A percentile compares a stretch with the other conserved stretches of the same genome.
phyloP scores from a whole-genome alignment of 2,113 vertebrate genomes.

The Diadophis punctatus region DNA sequence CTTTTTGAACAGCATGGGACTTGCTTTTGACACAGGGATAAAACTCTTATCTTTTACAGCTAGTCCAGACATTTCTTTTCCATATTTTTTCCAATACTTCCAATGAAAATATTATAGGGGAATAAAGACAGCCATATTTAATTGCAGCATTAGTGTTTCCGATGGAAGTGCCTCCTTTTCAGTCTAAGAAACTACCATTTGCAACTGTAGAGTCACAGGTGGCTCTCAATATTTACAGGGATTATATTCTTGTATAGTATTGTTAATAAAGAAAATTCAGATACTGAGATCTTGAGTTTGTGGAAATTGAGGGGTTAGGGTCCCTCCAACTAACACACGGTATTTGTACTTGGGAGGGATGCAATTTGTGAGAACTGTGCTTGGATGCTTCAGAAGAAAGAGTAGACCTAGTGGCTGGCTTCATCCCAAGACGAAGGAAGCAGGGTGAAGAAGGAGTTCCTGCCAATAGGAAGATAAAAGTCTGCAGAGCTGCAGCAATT shows the following conservation, averaged over 20 bases:
- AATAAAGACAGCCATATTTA: not conserved
- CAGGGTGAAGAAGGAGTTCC: not conserved
- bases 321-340: not conserved
- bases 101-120: not conserved
- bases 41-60: not conserved
- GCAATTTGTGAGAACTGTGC: not conserved
- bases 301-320: not conserved
- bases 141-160: not conserved
- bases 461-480: not conserved
- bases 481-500: not conserved
- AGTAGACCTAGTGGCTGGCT: not conserved
- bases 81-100: not conserved
- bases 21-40: not conserved
- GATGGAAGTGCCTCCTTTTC: not conserved
- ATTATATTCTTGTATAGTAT: not conserved
- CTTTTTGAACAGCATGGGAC: not conserved
- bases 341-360: not conserved
- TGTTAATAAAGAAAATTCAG: not conserved
- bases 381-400: not conserved
- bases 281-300: not conserved
- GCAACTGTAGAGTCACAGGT: not conserved
- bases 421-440: not conserved
- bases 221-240: not conserved
- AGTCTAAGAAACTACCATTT: not conserved
- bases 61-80: not conserved